Evolutionary conservation across 2,888 invertebrate species (phyloP).

Genomic region (Mayetiola destructor): DNA sequence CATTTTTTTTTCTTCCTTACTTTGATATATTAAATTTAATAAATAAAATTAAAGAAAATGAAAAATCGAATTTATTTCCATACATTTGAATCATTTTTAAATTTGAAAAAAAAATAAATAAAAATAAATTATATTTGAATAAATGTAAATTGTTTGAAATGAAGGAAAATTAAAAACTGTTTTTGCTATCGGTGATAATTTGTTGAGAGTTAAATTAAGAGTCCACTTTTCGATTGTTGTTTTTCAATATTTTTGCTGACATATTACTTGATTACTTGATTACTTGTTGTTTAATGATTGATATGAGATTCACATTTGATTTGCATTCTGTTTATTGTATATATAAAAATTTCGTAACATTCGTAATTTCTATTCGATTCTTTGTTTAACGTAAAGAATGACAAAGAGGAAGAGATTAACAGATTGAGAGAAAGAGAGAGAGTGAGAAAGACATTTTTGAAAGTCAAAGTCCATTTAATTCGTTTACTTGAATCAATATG

Average conservation of each 20-base stretch:
- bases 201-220: background rate
- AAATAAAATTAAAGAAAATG: background rate
- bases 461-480: constrained; percentile 3
- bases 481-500: background rate
- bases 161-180: constrained; percentile 1
- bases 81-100: no score
- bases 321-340: background rate
- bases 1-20: background rate
- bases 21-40: constrained; percentile 4
- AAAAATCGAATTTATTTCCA: background rate
- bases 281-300: constrained; percentile 4
- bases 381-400: background rate
- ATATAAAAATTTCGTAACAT: background rate
- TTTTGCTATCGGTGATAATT: constrained; percentile 11
- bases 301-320: no score
- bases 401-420: background rate
- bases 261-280: background rate
- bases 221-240: background rate
- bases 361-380: background rate
- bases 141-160: constrained; percentile 11
- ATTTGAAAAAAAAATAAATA: background rate
- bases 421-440: background rate
- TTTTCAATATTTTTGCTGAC: constrained; percentile 2
- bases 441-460: background rate
- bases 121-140: constrained; percentile 1